Conservation (phyloP, 2,797 vertebrate species). For the Ctenopoma multispine region DNA sequence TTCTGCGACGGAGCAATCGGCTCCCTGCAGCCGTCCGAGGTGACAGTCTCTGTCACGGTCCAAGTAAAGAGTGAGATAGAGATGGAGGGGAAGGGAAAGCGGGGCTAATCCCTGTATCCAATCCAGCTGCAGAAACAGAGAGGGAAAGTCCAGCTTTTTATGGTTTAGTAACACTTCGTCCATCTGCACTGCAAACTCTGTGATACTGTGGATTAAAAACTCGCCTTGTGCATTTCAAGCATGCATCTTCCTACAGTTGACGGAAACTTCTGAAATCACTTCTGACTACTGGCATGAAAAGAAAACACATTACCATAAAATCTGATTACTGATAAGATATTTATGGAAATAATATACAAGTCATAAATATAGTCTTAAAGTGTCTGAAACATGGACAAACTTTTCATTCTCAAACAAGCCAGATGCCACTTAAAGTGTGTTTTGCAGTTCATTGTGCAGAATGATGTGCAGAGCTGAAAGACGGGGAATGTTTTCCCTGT, state of each 20-base stretch:
- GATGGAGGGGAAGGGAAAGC: conserved; percentile 38
- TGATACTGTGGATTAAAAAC: conserved; percentile 68
- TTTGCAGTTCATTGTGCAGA: neutral
- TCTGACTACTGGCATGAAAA: conserved; percentile 58
- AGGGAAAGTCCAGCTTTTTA: conserved; percentile 60
- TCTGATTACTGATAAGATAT: conserved; percentile 47
- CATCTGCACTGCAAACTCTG: conserved; percentile 45
- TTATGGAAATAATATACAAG: conserved; percentile 20
- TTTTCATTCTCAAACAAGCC: neutral
- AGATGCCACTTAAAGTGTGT: neutral
- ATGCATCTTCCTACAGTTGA: conserved; percentile 30
- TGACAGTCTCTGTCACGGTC: conserved; percentile 77
- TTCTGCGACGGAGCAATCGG: conserved; percentile 67
- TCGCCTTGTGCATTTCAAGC: conserved; percentile 45
- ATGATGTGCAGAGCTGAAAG: neutral
- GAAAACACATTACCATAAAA: conserved; percentile 53
- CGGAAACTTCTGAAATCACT: conserved; percentile 53
- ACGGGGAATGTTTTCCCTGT: neutral
- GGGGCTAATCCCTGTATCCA: conserved; percentile 76
- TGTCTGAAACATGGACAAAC: neutral
- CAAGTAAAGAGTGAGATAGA: conserved; percentile 64
- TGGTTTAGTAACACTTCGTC: conserved; percentile 40
- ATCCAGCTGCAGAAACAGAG: conserved; percentile 66
- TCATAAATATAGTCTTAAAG: conserved; percentile 13
- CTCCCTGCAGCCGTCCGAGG: conserved; percentile 71